Conservation (phyloP, 2,113 vertebrate genomes). For the Acanthisitta chloris region DNA sequence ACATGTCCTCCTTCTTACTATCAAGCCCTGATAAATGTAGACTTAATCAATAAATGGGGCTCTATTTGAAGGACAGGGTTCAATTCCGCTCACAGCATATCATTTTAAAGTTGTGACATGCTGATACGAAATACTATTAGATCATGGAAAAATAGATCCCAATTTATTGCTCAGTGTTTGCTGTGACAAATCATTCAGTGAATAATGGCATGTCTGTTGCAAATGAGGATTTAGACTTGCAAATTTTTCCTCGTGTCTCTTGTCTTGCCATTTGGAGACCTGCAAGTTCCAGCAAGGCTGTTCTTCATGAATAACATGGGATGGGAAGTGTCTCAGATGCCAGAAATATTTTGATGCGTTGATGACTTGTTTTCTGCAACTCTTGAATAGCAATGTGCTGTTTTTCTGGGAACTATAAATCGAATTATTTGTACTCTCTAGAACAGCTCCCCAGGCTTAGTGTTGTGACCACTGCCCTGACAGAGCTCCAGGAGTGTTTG, state of each 20-base stretch:
- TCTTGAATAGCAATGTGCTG: background rate
- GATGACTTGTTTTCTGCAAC: background rate
- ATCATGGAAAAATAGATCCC: background rate
- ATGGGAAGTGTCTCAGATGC: background rate
- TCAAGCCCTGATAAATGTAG: background rate
- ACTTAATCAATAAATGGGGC: background rate
- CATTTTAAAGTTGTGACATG: background rate
- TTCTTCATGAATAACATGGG: background rate
- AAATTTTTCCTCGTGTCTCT: background rate
- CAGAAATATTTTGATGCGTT: background rate
- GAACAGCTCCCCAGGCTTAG: too few relatives aligned
- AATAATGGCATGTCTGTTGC: background rate
- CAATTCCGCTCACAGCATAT: background rate
- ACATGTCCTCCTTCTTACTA: background rate
- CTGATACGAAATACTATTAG: background rate
- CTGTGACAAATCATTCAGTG: background rate
- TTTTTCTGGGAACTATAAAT: background rate
- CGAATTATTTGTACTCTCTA: background rate
- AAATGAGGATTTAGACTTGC: slow-evolving; percentile 41
- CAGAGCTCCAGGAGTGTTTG: too few relatives aligned
- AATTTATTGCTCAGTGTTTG: slow-evolving; percentile 1
- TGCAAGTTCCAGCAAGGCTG: background rate
- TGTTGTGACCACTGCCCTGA: too few relatives aligned
- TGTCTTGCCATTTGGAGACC: slow-evolving; percentile 22
- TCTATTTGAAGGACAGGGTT: background rate